Base-by-base conservation (phyloP, 2,113 vertebrate species). In the Cavia aperea region DNA sequence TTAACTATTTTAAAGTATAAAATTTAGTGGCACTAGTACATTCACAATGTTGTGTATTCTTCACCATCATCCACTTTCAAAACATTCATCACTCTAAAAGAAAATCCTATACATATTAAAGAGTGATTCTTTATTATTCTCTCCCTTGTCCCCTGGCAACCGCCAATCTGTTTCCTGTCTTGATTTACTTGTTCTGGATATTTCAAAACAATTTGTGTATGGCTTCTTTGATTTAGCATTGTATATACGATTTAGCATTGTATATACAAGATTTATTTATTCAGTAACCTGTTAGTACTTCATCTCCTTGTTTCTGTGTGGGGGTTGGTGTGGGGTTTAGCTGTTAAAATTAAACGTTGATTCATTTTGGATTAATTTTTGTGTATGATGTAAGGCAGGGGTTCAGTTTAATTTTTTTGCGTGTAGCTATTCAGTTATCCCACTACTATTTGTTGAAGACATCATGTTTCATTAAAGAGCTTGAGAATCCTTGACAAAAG, bases 51-150 rank as follows among this genome's bases (percentile, higher is more conserved):
- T 66, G 8, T 46, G 8, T 3, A 56, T 14, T 43, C 58, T 49
- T 16, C 43, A 29, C 63, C 49, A 2, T 43, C 14, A 19, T 66
- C 62, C 51, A 70, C 60, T 79, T 78, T n/a, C 29, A 79, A 33
- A 63, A 66, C 31, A 86, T 89, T 91, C n/a, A 90, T 95, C 43
- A 78, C 43, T 9, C 51, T 78, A n/a, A 75, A 78, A 87, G n/a
- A 66, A 33, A 85, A 56, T 4, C 8, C 19, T 51, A 86, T 82
- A 31, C 23, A 63, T 18, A 46, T 63, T 77, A 75, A 81, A 10
- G 31, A 72, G 12, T 54, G 43, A 72, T 7, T 92, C n/a, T 29
- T 23, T 31, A 62, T 49, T 85, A 19, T 7, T 36, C 4, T 13
- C 3, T 39, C n/a, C 19, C 43, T 4, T 36, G 65, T 36, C 29